These are phyloP conservation scores for Ceratina calcarata DNA, from an alignment of 1,140 invertebrate species.

Conservation along the genomic window DNA sequence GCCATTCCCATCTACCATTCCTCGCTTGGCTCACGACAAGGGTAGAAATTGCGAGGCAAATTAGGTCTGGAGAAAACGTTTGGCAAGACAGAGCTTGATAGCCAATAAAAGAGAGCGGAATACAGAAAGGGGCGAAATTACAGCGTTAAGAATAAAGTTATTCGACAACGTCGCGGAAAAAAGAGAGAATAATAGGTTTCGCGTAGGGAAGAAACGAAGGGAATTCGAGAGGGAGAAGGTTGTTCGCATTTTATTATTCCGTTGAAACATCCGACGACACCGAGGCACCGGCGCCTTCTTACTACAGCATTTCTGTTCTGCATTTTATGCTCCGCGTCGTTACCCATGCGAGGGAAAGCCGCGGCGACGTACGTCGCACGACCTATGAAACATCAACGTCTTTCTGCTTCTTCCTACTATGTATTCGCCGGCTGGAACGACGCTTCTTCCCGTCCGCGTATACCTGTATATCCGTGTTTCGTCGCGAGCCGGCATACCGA, in stretches of 20 bases:
- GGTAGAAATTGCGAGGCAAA: not conserved
- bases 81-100: not conserved
- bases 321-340: constrained; percentile 61
- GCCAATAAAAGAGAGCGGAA: not conserved
- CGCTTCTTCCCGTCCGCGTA: constrained; percentile 22
- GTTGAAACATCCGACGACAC: constrained; percentile 51
- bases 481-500: not conserved
- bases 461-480: not conserved
- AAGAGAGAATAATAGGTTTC: not conserved
- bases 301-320: constrained; percentile 53
- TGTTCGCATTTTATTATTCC: constrained; percentile 61
- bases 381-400: constrained; percentile 54
- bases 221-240: constrained; percentile 3
- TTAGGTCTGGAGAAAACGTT: not conserved
- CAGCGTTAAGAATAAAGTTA: not conserved
- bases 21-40: not conserved
- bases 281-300: constrained; percentile 28
- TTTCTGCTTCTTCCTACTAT: constrained; percentile 37
- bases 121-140: not conserved
- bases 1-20: not conserved
- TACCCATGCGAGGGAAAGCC: constrained; percentile 54
- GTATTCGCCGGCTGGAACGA: not conserved
- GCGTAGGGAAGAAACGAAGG: not conserved
- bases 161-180: constrained; percentile 4
- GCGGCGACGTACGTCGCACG: constrained; percentile 41